Conservation (phyloP, 2,888 invertebrate genomes). For the Flexamia atlantica region DNA sequence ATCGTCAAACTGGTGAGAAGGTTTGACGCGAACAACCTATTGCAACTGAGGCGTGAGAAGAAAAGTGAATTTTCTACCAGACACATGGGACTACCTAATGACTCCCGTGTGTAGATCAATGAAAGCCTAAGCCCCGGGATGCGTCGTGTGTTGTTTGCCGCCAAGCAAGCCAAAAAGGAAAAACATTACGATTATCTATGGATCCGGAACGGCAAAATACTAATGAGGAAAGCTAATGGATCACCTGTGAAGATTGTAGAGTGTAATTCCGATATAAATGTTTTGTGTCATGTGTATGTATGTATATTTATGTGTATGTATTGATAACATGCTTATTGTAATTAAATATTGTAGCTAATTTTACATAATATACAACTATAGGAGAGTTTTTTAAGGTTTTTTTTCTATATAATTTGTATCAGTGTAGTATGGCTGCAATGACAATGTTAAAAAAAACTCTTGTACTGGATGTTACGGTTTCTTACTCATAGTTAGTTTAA, state of each 20-base stretch:
- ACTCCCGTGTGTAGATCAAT: constrained; percentile 3
- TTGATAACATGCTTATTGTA: too few relatives aligned
- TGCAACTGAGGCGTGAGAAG: background rate
- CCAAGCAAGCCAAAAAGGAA: background rate
- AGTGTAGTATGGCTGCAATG: too few relatives aligned
- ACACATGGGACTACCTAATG: background rate
- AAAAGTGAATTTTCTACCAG: constrained; percentile 22
- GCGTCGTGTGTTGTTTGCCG: constrained; percentile 17
- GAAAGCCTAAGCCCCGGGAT: constrained; percentile 46
- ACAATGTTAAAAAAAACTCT: too few relatives aligned
- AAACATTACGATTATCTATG: constrained; percentile 52
- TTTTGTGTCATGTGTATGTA: background rate
- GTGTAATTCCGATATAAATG: background rate
- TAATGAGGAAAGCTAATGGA: constrained; percentile 44
- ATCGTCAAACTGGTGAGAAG: constrained; percentile 18
- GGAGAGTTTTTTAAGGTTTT: too few relatives aligned
- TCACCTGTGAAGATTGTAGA: background rate
- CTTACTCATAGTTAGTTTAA: too few relatives aligned
- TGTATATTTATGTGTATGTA: background rate
- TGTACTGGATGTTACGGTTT: too few relatives aligned
- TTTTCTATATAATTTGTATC: too few relatives aligned
- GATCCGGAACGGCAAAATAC: constrained; percentile 51
- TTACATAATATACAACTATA: too few relatives aligned
- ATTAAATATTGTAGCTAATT: too few relatives aligned
- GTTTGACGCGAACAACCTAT: background rate